Evolutionary conservation across 1,140 invertebrate species (phyloP).

Genomic region (Drosophila leontia): DNA sequence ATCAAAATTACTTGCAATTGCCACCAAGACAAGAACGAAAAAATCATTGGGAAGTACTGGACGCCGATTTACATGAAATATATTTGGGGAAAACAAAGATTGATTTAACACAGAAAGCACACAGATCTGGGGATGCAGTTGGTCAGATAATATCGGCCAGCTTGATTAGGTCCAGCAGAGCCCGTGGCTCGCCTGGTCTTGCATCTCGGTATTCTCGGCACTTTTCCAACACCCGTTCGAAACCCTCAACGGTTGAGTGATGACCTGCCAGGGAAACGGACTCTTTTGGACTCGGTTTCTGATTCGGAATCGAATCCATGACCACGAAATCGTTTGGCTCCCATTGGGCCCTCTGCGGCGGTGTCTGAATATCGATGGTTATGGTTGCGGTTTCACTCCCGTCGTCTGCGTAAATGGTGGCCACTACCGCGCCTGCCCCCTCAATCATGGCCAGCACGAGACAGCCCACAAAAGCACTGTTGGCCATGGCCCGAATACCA

Average conservation of each 20-base stretch:
- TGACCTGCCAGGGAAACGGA: neutral
- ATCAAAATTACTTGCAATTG: neutral
- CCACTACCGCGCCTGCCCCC: constrained; percentile 58
- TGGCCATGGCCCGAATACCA: constrained; percentile 68
- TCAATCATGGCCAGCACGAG: constrained; percentile 67
- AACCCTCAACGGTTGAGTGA: constrained; percentile 18
- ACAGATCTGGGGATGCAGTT: neutral
- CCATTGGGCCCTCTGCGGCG: constrained; percentile 47
- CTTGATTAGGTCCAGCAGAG: constrained; percentile 61
- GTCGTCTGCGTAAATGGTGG: constrained; percentile 64
- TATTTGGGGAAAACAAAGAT: neutral
- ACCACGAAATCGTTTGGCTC: constrained; percentile 15
- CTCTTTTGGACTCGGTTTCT: neutral
- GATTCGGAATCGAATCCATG: neutral
- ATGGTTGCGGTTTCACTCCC: neutral
- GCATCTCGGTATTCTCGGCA: constrained; percentile 33
- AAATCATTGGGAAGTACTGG: neutral
- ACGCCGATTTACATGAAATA: neutral
- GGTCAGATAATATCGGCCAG: constrained; percentile 53
- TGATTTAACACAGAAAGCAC: neutral
- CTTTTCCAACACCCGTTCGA: constrained; percentile 57
- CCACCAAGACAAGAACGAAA: neutral
- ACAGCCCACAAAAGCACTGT: constrained; percentile 64
- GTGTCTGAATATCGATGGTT: neutral
- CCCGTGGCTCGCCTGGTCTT: neutral